Evolutionary conservation across 1,140 invertebrate species (phyloP), one percentile per base, ranked within the genome.

Genomic region (Cydia strobilella): DNA sequence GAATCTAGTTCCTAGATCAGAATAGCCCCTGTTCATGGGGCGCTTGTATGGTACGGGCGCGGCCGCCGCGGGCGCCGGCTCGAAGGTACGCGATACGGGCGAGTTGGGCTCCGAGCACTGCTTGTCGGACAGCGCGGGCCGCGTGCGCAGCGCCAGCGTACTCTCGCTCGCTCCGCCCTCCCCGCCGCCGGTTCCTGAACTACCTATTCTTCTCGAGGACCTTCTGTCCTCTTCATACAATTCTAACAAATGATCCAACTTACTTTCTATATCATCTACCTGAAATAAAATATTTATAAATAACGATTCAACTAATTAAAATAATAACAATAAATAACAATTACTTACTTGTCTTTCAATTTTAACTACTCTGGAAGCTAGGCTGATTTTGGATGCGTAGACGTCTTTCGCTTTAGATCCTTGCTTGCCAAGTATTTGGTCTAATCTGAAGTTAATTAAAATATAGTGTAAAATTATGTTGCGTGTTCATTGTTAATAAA

Each of bases 191-290:
- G 84, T 86, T 75, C 83, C 83, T 79, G 79, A 82, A 74, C 79
- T 82, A 51, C 79, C 83, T 75, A 91, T 79, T 77, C 88, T 86
- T 69, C 88, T 89, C 15, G 96, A 90, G 79, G 94, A 93, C 89
- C 96, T 95, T 84, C 97, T 94, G 92, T 98, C 97, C 90, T 98
- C 97, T 94, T 97, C 95, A 89, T 98, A 98, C 93, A 98, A 94
- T 87, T 99, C 98, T 86, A 99, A 95, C 83, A 99, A 94, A 91
- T 98, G 95, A 93, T 99, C 97, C 86, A 99, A 94, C 94, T 99
- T 99, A 84, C 95, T 95, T 94, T 98, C 98, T 91, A 98, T 98
- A 89, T 98, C 97, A 88, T 98, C 97, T 83, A 98, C 97, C 97
- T 98, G 89, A 69, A 93, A 90, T 62, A 77, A 73, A 76, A 77